Evolutionary conservation across 2,113 vertebrate species (phyloP).

Genomic region (Heteronetta atricapilla): DNA sequence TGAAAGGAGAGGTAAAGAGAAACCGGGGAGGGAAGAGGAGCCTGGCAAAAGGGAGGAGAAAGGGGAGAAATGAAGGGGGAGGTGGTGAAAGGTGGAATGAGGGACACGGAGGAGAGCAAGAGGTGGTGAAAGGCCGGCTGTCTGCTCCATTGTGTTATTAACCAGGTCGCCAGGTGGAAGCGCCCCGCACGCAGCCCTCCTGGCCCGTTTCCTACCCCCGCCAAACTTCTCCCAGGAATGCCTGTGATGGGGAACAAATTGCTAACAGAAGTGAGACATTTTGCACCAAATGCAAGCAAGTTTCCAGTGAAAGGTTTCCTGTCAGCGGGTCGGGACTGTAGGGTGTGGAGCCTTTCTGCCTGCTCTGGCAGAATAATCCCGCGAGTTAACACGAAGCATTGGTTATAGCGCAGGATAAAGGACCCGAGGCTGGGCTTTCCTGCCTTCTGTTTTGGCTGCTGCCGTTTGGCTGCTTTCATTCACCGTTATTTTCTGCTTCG

Average conservation of each 20-base stretch:
- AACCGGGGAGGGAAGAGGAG: neutral
- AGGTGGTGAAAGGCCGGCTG: conserved; percentile 14
- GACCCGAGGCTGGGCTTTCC: conserved; percentile 36
- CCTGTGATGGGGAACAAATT: conserved; percentile 21
- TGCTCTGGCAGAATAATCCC: conserved; percentile 4
- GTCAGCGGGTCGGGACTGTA: neutral
- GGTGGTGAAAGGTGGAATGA: neutral
- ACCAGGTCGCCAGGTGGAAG: conserved; percentile 29
- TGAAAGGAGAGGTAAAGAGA: neutral
- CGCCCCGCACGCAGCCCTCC: neutral
- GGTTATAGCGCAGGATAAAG: conserved; percentile 17
- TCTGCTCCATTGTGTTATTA: neutral
- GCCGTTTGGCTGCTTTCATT: neutral
- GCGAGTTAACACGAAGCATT: neutral
- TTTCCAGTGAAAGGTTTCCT: conserved; percentile 27
- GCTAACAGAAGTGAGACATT: conserved; percentile 17
- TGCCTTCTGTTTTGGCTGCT: conserved; percentile 54
- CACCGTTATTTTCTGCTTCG: neutral
- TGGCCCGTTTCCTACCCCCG: neutral
- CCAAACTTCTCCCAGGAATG: conserved; percentile 1
- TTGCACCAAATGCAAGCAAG: neutral
- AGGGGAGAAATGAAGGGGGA: neutral
- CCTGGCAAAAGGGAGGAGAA: neutral
- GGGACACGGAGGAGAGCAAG: neutral
- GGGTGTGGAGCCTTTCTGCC: conserved; percentile 12